phyloP scores from a whole-genome alignment of 2,113 vertebrate species.

The Malurus melanocephalus region DNA sequence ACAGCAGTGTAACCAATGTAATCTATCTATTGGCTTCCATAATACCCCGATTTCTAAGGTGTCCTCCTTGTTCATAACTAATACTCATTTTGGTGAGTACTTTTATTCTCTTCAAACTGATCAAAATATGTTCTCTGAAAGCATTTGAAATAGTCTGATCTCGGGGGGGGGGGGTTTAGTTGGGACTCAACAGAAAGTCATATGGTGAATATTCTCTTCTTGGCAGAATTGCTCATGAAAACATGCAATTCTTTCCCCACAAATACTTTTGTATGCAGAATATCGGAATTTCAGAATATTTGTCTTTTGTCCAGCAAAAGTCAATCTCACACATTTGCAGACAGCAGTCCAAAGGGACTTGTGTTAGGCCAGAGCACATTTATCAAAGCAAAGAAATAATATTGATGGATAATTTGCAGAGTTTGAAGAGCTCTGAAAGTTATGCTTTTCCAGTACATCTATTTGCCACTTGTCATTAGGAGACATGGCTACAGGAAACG shows the following conservation, averaged over 20 bases:
- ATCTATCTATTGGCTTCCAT: not conserved
- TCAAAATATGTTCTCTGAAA: not conserved
- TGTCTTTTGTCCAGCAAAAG: not conserved
- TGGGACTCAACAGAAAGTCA: not conserved
- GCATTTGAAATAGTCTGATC: not conserved
- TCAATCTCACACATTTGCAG: not conserved
- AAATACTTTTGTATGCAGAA: not conserved
- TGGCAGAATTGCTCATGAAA: slow-evolving; percentile 36
- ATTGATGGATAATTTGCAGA: not conserved
- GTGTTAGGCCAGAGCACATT: not conserved
- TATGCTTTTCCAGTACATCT: not conserved
- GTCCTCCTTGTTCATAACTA: not conserved
- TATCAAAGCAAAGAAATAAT: not conserved
- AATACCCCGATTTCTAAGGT: not conserved
- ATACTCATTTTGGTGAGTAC: not conserved
- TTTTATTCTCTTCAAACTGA: not conserved
- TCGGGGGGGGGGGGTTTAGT: not conserved
- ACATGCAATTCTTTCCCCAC: not conserved
- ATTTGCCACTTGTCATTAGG: not conserved
- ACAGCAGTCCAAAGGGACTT: not conserved
- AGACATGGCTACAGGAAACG: not conserved
- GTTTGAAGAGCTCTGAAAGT: not conserved
- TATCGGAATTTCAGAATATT: not conserved
- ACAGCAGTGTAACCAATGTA: not conserved
- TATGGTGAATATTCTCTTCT: not conserved